A percentile compares a stretch with the other conserved stretches of the same genome.
Evolutionary conservation across 1,140 invertebrate genomes (phyloP).

Genomic region (Scylla paramamosain): DNA sequence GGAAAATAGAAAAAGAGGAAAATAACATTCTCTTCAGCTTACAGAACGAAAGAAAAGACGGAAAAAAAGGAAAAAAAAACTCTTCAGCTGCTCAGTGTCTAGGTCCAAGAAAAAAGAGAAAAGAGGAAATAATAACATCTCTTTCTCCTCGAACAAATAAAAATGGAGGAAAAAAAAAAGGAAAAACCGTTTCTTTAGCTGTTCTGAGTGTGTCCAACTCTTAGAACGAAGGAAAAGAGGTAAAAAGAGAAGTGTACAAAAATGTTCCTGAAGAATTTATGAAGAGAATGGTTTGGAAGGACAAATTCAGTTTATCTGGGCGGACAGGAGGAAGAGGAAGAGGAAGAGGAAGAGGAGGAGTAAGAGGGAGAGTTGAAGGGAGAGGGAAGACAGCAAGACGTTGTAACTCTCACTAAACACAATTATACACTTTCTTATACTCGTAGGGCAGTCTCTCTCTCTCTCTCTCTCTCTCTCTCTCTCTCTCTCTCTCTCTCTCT

Average conservation of each 20-base stretch:
- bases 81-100: background rate
- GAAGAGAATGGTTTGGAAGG: background rate
- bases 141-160: background rate
- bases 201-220: no score
- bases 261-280: background rate
- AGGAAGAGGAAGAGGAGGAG: background rate
- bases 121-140: background rate
- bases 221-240: background rate
- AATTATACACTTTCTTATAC: background rate
- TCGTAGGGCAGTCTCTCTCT: conserved; percentile 4
- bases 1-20: background rate
- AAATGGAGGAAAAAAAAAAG: background rate
- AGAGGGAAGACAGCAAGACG: background rate
- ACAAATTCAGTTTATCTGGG: background rate
- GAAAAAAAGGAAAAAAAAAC: background rate
- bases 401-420: background rate
- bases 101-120: background rate
- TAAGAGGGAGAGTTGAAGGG: background rate
- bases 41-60: background rate
- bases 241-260: background rate
- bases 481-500: conserved; percentile 54
- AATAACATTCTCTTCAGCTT: no score
- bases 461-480: conserved; percentile 54
- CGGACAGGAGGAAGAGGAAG: background rate
- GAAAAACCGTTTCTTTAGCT: background rate